Evolutionary conservation across 1,140 invertebrate species (phyloP), one percentile per base, ranked within the genome.

Genomic region (Danaus plexippus): DNA sequence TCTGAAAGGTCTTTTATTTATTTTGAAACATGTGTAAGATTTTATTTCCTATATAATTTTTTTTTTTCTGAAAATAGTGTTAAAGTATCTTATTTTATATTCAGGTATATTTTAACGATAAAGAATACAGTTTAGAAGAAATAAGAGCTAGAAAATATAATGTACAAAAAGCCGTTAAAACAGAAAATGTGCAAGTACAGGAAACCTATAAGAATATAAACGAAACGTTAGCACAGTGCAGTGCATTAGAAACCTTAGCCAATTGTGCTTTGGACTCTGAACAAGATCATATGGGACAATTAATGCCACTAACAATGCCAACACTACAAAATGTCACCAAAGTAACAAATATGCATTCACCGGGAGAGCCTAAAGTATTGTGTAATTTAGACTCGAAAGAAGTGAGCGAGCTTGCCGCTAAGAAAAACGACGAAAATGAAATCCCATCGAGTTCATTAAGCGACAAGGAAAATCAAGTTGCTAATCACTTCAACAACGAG

Each of bases 61-160:
- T 47, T 41, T 47, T 47, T 44, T 43, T 51, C 2, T 32, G 40
- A 43, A 22, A 32, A 32, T 32, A 32, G 22, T 32, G 22, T 32
- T 32, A 32, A 32, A 5, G 22, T 32, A 8, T 32, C 22, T 57
- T 15, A 52, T 18, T 52, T 55, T 51, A 32, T 15, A 44, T 54
- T 13, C 58, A 88, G 81, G 91, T 92, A 58, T 92, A 92, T 78
- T 80, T 86, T 58, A 88, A 90, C 69, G 88, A 89, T 67, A 85
- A 76, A 54, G 92, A 92, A 85, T 89, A 83, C 70, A 92, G 91
- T 77, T 88, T 92, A 82, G 92, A 93, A 80, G 90, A 93, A 87
- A 90, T 92, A 55, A 87, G 88, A 72, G 87, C 90, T 53, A 78
- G 84, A 74, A 87, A 80, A 68, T 85, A 82, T 58, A 77, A 80